Base-by-base conservation (phyloP, 2,797 vertebrate genomes). In the Helarctos malayanus region DNA sequence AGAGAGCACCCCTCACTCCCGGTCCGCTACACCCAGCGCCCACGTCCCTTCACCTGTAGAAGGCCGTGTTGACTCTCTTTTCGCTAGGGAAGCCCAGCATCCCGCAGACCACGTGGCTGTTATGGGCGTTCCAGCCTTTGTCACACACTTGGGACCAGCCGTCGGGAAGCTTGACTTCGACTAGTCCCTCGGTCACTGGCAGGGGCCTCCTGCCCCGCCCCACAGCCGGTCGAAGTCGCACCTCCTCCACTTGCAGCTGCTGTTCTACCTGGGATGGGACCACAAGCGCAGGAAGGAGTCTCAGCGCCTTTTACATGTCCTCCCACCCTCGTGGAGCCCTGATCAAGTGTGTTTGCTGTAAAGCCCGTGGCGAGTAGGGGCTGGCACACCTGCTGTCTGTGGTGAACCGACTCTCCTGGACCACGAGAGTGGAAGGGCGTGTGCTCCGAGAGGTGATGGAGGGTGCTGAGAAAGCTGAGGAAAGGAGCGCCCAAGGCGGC, bases 51-150 rank as follows among this genome's bases (percentile, higher is more conserved):
- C 98, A 99, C 99, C 99, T 99, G 99, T 99, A 99, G 98, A 99
- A 99, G 98, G 99, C 99, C 97, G 98, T 99, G 99, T 99, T 99
- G 98, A 99, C 99, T 94, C 99, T 99, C 98, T 99, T 99, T 98
- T 99, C 99, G 0, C 99, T 98, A 0, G 99, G 99, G 98, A 99
- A 99, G 93, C 99, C 99, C 99, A 99, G 98, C 99, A 99, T 99
- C 91, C 99, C 99, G 0, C 99, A 99, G 98, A 99, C 15, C 2
- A 99, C 99, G 0, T 71, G 99, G 32, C 99, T 99, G 99, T 99
- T 99, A 96, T 98, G 99, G 92, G 98, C 95, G 3, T 98, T 99
- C 99, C 99, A 99, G 57, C 99, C 99, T 85, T 98, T 96, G 68
- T 99, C 99, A 0, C 99, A 99, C 98, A 99, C 98, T 98, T 99